Conservation (phyloP, 2,888 invertebrate species). For the Calliphora vomitoria region DNA sequence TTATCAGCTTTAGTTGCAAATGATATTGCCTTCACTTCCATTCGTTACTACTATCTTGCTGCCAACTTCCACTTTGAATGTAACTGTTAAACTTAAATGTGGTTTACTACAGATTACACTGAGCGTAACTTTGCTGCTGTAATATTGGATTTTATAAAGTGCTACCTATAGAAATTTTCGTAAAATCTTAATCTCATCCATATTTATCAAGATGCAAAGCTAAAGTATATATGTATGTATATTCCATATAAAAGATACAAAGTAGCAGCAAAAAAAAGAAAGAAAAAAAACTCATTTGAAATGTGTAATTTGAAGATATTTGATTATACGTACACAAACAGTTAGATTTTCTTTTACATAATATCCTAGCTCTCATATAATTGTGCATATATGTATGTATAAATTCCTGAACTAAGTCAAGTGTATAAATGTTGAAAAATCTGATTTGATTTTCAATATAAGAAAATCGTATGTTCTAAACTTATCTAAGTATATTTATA, state of each 20-base stretch:
- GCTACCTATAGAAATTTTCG: slow-evolving; percentile 24
- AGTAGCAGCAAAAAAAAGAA: background rate
- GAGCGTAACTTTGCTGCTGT: slow-evolving; percentile 60
- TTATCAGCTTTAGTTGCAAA: slow-evolving; percentile 24
- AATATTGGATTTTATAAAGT: slow-evolving; percentile 26
- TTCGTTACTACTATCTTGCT: background rate
- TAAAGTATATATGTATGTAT: background rate
- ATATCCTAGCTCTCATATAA: background rate
- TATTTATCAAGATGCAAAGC: background rate
- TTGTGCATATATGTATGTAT: slow-evolving; percentile 8
- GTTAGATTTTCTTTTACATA: background rate
- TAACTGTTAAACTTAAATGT: slow-evolving; percentile 62
- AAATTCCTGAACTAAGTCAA: slow-evolving; percentile 49
- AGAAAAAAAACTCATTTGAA: slow-evolving; percentile 8
- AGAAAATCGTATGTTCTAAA: background rate
- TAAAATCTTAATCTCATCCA: slow-evolving; percentile 19
- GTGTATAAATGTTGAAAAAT: slow-evolving; percentile 51
- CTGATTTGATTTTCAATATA: slow-evolving; percentile 40
- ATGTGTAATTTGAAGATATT: slow-evolving; percentile 11
- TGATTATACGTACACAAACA: slow-evolving; percentile 10
- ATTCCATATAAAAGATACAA: background rate
- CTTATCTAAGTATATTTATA: background rate
- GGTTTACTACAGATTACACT: slow-evolving; percentile 57
- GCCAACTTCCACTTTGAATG: slow-evolving; percentile 35
- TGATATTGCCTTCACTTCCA: background rate